Percentiles rank a stretch among this genome's conserved stretches.
Evolutionary conservation across 1,140 invertebrate species (phyloP).

Genomic region (Penaeus chinensis): DNA sequence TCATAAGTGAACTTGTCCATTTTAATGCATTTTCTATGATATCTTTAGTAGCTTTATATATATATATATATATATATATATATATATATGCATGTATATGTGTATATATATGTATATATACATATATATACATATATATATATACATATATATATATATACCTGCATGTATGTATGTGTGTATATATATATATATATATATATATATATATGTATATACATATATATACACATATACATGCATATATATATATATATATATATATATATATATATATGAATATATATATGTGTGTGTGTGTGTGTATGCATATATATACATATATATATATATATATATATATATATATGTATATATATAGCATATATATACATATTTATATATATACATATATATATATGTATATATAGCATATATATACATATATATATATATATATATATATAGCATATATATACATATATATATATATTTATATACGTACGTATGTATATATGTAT

Average conservation of each 20-base stretch:
- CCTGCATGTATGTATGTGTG: background rate
- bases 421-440: background rate
- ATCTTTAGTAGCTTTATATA: background rate
- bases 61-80: no score
- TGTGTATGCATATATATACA: constrained; percentile 12
- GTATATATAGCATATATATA: background rate
- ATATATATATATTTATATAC: no score
- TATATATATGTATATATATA: background rate
- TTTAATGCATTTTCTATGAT: background rate
- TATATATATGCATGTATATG: no score
- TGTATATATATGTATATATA: no score
- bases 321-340: constrained; percentile 21
- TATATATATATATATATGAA: background rate
- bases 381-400: background rate
- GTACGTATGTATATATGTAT: no score
- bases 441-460: background rate
- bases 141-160: background rate
- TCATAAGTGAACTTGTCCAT: background rate
- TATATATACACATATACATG: constrained; percentile 6
- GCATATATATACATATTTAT: background rate
- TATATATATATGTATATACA: constrained; percentile 10
- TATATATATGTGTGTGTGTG: background rate
- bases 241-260: constrained; percentile 15
- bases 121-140: no score
- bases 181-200: constrained; percentile 21